A percentile compares a stretch with the other conserved stretches of the same genome.
These are phyloP conservation scores for Ramphastos sulfuratus DNA, from an alignment of 2,113 vertebrate species.

Conservation along the genomic window DNA sequence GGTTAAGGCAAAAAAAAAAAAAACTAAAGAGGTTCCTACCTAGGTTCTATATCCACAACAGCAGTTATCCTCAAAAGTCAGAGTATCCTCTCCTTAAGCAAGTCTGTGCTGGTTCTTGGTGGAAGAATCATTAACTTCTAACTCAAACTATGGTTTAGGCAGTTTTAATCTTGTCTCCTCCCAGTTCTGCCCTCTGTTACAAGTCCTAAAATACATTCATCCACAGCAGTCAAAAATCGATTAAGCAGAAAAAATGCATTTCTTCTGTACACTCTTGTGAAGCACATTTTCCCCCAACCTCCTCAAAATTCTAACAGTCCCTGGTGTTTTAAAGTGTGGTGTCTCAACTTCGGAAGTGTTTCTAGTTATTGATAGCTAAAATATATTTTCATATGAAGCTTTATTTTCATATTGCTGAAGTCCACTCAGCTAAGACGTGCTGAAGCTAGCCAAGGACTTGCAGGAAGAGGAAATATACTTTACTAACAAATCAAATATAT, in stretches of 20 bases:
- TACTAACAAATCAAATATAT: too few species aligned
- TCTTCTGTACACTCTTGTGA: background rate
- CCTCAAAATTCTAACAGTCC: background rate
- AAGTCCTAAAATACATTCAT: conserved; percentile 35
- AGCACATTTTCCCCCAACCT: background rate
- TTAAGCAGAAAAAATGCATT: background rate
- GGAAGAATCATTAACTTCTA: conserved; percentile 76
- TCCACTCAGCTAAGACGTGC: background rate
- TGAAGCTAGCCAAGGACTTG: background rate
- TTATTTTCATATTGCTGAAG: background rate
- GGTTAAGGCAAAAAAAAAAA: background rate
- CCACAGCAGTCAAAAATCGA: conserved; percentile 29
- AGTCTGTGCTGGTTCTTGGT: background rate
- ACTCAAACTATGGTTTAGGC: conserved; percentile 12
- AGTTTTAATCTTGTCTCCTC: conserved; percentile 57
- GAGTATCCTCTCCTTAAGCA: conserved; percentile 31
- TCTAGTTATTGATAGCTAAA: background rate
- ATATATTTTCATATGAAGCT: background rate
- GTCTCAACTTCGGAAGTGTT: background rate
- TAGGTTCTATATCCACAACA: conserved; percentile 30
- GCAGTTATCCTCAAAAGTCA: background rate
- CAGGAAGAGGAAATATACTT: background rate
- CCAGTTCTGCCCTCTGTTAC: conserved; percentile 36
- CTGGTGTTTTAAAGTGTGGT: background rate
- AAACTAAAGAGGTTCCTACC: conserved; percentile 66